Evolutionary conservation across 2,888 invertebrate species (phyloP).

Genomic region (Trichogramma dendrolimi): DNA sequence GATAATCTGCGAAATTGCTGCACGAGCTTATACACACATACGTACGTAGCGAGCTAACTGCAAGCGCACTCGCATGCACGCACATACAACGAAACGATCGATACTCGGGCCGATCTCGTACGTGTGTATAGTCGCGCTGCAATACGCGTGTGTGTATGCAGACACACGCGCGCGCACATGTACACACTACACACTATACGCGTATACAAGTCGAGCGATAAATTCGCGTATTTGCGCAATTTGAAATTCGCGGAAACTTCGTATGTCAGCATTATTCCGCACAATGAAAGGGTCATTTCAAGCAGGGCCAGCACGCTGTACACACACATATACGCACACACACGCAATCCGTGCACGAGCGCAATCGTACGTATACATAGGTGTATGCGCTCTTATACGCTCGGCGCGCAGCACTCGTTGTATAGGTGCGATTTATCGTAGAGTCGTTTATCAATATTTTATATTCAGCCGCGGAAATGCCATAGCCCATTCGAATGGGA

Average conservation of each 20-base stretch:
- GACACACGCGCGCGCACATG: background rate
- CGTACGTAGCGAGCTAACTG: background rate
- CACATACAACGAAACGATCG: too few species aligned
- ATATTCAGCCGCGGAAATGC: constrained; percentile 19
- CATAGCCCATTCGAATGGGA: too few species aligned
- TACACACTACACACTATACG: background rate
- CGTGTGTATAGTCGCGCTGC: too few species aligned
- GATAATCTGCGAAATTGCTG: background rate
- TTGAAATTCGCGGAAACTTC: constrained; percentile 23
- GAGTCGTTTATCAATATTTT: constrained; percentile 30
- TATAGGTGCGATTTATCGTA: constrained; percentile 19
- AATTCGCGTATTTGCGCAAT: constrained; percentile 28
- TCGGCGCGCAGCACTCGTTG: too few species aligned
- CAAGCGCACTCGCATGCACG: too few species aligned
- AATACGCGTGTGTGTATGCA: too few species aligned
- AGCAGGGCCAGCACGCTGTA: background rate
- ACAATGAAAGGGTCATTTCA: constrained; percentile 25
- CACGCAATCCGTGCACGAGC: constrained; percentile 1
- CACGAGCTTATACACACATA: constrained; percentile 1
- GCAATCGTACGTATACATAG: too few species aligned
- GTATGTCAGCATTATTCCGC: constrained; percentile 29
- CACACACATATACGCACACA: background rate
- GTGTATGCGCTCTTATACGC: too few species aligned
- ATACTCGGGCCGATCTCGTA: too few species aligned
- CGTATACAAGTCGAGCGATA: constrained; percentile 10